These are phyloP conservation scores for Drosophila longiperda DNA, from an alignment of 2,888 invertebrate genomes.

Conservation along the genomic window DNA sequence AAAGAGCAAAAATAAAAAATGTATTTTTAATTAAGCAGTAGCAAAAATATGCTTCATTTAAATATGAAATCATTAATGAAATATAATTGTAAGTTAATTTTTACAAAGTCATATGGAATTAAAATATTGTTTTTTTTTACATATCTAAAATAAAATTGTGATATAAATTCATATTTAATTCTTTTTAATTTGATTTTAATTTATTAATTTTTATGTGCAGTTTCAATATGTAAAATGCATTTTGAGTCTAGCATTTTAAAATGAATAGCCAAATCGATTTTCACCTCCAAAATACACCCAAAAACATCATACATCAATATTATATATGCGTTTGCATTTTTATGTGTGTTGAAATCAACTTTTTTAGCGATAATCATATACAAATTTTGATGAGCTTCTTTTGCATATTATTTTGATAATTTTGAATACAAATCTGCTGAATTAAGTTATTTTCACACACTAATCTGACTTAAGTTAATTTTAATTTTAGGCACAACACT, in stretches of 20 bases:
- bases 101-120: background rate
- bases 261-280: background rate
- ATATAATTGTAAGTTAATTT: background rate
- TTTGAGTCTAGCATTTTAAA: background rate
- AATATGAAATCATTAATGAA: background rate
- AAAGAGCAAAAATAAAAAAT: background rate
- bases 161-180: background rate
- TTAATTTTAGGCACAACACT: background rate
- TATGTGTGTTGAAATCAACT: background rate
- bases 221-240: no score
- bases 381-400: conserved; percentile 6
- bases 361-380: conserved; percentile 6
- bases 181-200: background rate
- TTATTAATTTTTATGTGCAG: background rate
- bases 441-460: conserved; percentile 2
- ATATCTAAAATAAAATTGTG: background rate
- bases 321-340: background rate
- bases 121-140: background rate
- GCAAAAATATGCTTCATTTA: background rate
- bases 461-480: background rate
- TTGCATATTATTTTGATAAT: conserved; percentile 12
- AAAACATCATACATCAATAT: background rate
- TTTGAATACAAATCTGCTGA: conserved; percentile 17
- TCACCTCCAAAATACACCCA: background rate
- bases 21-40: background rate